These are phyloP conservation scores for Microcebus jonahi DNA, from an alignment of 2,113 vertebrate genomes.

Conservation along the genomic window DNA sequence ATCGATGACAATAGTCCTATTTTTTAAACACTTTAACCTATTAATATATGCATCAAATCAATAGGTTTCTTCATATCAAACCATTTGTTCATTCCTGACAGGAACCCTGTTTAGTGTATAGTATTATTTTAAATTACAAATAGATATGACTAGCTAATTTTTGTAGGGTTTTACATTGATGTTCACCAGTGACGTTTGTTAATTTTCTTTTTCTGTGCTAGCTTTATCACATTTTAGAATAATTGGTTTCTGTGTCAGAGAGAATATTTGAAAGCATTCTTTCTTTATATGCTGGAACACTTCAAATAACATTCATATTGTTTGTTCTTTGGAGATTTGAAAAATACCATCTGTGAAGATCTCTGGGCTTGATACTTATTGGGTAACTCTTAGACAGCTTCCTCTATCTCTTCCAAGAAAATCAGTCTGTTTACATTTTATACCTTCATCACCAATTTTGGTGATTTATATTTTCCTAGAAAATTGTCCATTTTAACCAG, in stretches of 20 bases:
- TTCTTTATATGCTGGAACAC: not conserved
- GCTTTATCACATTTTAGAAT: not conserved
- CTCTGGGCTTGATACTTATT: not conserved
- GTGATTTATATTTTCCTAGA: not conserved
- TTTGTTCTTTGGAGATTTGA: not conserved
- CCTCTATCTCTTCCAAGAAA: slow-evolving; percentile 20
- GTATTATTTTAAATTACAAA: not conserved
- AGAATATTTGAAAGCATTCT: not conserved
- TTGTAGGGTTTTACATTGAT: not conserved
- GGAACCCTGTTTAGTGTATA: not conserved
- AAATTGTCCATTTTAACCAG: not conserved
- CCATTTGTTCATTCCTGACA: not conserved
- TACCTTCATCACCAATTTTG: not conserved
- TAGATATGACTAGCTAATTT: not conserved
- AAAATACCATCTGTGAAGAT: not conserved
- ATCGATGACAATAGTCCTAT: not conserved
- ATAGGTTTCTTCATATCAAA: not conserved
- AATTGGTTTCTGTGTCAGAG: not conserved
- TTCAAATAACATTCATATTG: not conserved
- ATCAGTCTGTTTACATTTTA: not conserved
- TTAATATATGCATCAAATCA: not conserved
- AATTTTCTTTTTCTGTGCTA: not conserved
- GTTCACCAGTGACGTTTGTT: not conserved
- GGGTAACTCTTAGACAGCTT: not conserved
- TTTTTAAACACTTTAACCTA: not conserved